Percentiles rank a stretch among this genome's conserved stretches.
Evolutionary conservation across 2,797 vertebrate genomes (phyloP).

Genomic region (Erpetoichthys calabaricus): DNA sequence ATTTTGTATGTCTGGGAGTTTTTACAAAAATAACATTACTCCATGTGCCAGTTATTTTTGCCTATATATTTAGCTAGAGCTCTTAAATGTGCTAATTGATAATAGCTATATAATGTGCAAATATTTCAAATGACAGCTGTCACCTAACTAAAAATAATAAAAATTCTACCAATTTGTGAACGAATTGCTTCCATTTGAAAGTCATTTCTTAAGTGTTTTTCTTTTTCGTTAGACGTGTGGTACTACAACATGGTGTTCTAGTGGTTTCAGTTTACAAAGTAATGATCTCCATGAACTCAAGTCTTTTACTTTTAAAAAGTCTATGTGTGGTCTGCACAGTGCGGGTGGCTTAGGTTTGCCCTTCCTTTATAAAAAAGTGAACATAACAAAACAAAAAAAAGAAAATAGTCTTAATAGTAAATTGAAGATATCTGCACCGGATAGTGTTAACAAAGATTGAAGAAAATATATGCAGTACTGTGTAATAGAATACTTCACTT

Average conservation of each 20-base stretch:
- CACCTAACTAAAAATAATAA: conserved; percentile 1
- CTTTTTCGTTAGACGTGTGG: conserved; percentile 4
- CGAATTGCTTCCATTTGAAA: conserved; percentile 4
- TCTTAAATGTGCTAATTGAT: not conserved
- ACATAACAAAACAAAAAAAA: conserved; percentile 2
- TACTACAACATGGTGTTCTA: conserved; percentile 6
- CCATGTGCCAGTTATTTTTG: not conserved
- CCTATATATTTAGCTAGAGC: not conserved
- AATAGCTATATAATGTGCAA: conserved; percentile 1
- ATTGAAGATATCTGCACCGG: no score
- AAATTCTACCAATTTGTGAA: conserved; percentile 2
- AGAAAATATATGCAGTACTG: no score
- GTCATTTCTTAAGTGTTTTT: conserved; percentile 1
- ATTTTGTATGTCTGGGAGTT: conserved; percentile 4
- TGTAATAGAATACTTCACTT: no score
- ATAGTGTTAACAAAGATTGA: no score
- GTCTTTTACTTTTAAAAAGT: conserved; percentile 14
- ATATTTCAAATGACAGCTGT: conserved; percentile 1
- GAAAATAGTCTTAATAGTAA: not conserved
- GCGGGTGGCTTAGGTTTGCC: not conserved
- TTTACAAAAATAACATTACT: not conserved
- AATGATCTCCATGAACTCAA: conserved; percentile 14
- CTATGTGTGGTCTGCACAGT: conserved; percentile 18
- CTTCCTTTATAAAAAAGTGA: not conserved
- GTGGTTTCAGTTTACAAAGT: conserved; percentile 14